Evolutionary conservation across 2,888 invertebrate genomes (phyloP), one percentile per base, ranked within the genome.

Genomic region (Notodonta dromedarius): DNA sequence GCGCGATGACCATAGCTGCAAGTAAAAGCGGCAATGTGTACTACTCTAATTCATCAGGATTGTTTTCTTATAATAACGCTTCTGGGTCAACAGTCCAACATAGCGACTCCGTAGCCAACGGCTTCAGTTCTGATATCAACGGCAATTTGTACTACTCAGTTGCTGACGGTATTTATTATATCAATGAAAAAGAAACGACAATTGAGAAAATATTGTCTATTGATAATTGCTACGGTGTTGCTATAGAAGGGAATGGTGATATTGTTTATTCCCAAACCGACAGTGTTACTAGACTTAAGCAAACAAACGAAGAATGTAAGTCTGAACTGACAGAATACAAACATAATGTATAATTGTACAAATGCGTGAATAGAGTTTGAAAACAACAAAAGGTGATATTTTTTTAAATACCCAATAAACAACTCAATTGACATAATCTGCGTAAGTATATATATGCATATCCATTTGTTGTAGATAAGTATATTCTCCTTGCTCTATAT

Each of bases 31-130:
- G 76, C 2, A 75, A 79, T 57, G 60, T 79, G 44, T 70, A 76
- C 35, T 85, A 78, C 61, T 71, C 65, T 0, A 86, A 86, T 59
- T 78, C 81, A 16, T 77, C 83, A 39, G 86, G 86, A 44, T 57
- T 82, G 0, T 86, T 76, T 62, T 54, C 61, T 5, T 75, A 75
- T 14, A 69, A 66, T 2, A 79, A 74, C 63, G 57, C 32, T 13
- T 59, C 54, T 12, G 42, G 35, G 0, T 35, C 51, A 14, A 61
- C 66, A 1, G 8, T 42, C 4, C 14, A 61, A 14, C 4, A 77
- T 13, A 76, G 70, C n/a, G 61, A 76, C 6, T 66, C 72, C 32
- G 59, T 63, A 14, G 59, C 73, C 0, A 84, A 82, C 58, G 72
- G 74, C 8, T 73, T 84, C n/a, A 67, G 79, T 6, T 61, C 68